Evolutionary conservation across 2,113 vertebrate genomes (phyloP), one percentile per base, ranked within the genome.

Genomic region (Sakesphorus luctuosus): DNA sequence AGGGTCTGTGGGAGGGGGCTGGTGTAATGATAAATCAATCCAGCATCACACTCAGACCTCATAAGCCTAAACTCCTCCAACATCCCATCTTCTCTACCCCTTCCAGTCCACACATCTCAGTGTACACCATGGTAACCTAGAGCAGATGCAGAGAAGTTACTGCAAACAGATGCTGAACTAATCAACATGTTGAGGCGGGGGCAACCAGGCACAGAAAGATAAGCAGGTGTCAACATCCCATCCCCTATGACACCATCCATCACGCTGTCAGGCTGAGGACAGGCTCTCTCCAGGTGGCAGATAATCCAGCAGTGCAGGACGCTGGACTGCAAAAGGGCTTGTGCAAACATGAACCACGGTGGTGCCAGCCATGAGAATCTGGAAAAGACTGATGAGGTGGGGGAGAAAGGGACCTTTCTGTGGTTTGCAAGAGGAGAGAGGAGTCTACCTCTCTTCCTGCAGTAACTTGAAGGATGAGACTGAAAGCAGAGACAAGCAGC

Each of bases 101-200:
- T 87, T 65, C 76, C 95, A 92, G 90, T 80, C 85, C 82, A 23
- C 78, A 72, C 50, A 62, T n/a, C 86, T 92, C 53, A 7, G 55
- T 3, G 29, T 65, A 46, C 35, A 63, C 67, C 71, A 59, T 25
- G 66, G 95, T 96, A 97, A 97, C 89, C 93, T 97, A 91, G 94
- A 97, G 90, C 97, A 98, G 97, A 97, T 97, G 96, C 94, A 36
- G 72, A 90, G 93, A 84, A 95, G 86, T 91, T 96, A 83, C 52
- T 91, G 89, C 93, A 97, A 94, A 96, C 97, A 98, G 97, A 98
- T 95, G 97, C 89, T 31, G 31, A 90, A 65, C 88, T 97, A 96
- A 98, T 97, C 96, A 97, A 96, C 55, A 79, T 68, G 73, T 43
- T 55, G 49, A 97, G 84, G 88, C 21, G 56, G 61, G 81, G 72